Evolutionary conservation across 2,888 invertebrate species (phyloP), one percentile per base, ranked within the genome.

Genomic region (Phyllotreta cruciferae): DNA sequence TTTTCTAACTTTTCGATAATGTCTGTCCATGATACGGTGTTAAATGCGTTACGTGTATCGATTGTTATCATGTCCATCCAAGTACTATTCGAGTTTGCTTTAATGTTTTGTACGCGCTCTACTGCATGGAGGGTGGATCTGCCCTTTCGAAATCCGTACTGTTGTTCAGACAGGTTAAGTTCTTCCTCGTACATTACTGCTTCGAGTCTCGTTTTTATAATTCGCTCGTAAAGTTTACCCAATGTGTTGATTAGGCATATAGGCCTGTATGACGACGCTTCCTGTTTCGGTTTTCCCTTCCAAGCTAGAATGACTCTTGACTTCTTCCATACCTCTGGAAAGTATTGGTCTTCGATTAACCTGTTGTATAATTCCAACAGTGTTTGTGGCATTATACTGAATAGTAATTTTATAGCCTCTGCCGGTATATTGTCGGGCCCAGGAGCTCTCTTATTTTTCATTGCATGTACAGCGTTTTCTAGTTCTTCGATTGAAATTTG

Each of bases 371-470:
- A 42, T 10, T 50, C 35, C n/a, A 66, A 45, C 1, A 71, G 9
- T 2, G 55, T 6, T 1, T 61, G 11, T 11, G 70, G 63, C 6
- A 45, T 6, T 6, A 49, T 35, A 10, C n/a, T 36, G 1, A 66
- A 61, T 6, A 62, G 38, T 3, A 11, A 6, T 45, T 66, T 70
- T 1, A 73, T 9, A 1, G 58, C 68, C 47, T 73, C 72, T 0
- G 68, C 10, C 5, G 72, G 66, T 3, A 74, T 67, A 8, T 67
- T 66, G 41, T 72, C 73, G 0, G 68, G 66, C 0, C 72, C 72
- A 5, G 72, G 67, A 0, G 72, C 71, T 44, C 71, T 73, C 6
- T 45, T 45, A 14, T 49, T 64, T 9, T 66, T 63, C 7, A 71
- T 13, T 9, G 52, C 62, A 1, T 4, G 13, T 1, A 56, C 60